A percentile compares a stretch with the other conserved stretches of the same genome.
Conservation (phyloP, 2,113 vertebrate genomes). For the Plotosus lineatus region DNA sequence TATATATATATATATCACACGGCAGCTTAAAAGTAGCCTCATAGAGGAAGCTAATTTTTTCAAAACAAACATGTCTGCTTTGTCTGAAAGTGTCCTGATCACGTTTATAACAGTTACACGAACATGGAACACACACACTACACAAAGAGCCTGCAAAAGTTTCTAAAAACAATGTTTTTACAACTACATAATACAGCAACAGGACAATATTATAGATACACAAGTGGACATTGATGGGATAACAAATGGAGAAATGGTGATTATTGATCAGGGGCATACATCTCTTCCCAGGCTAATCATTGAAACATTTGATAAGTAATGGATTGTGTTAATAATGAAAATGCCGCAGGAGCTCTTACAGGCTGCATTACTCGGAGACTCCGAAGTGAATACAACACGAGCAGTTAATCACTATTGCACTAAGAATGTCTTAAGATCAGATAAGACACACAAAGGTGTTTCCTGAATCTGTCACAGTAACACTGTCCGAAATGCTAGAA, state of each 20-base stretch:
- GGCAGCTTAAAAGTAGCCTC: constrained; percentile 67
- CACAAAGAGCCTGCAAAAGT: constrained; percentile 31
- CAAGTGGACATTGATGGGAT: constrained; percentile 47
- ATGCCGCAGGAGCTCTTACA: constrained; percentile 35
- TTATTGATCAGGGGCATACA: constrained; percentile 25
- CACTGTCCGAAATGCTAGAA: not conserved
- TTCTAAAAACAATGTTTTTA: constrained; percentile 31
- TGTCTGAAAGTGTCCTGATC: constrained; percentile 55
- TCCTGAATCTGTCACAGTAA: constrained; percentile 7
- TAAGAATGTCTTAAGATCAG: not conserved
- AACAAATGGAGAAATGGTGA: constrained; percentile 44
- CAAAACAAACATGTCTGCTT: constrained; percentile 60
- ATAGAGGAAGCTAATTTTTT: constrained; percentile 67
- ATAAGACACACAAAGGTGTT: constrained; percentile 7
- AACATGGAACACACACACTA: constrained; percentile 43
- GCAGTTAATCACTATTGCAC: constrained; percentile 24
- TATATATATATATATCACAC: no score
- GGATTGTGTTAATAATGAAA: constrained; percentile 23
- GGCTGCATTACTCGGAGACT: not conserved
- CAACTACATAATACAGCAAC: constrained; percentile 39
- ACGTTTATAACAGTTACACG: constrained; percentile 52
- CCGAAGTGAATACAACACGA: not conserved
- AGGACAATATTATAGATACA: constrained; percentile 48
- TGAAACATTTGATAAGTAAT: constrained; percentile 28
- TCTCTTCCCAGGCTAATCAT: constrained; percentile 38